phyloP scores from a whole-genome alignment of 2,113 vertebrate genomes.

The Acanthisitta chloris region DNA sequence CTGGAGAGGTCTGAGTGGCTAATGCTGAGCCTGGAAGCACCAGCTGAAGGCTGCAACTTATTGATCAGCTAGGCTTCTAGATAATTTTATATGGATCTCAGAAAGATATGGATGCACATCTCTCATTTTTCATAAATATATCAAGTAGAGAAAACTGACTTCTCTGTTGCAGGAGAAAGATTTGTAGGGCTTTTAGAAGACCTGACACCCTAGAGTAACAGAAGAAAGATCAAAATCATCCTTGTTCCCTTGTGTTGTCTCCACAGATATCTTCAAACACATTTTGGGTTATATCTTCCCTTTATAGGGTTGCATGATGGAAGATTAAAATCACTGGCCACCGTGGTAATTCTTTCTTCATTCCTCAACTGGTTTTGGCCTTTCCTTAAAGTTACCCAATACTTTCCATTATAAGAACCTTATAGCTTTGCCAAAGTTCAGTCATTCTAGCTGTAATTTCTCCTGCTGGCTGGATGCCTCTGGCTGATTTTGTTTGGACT shows the following conservation, averaged over 20 bases:
- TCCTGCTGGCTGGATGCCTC: conserved; percentile 29
- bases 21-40: neutral
- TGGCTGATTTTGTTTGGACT: conserved; percentile 39
- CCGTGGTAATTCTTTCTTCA: conserved; percentile 19
- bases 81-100: neutral
- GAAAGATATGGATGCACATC: neutral
- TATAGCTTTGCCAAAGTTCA: conserved; percentile 25
- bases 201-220: neutral
- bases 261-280: neutral
- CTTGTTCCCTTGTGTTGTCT: neutral
- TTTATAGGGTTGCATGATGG: neutral
- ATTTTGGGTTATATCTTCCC: neutral
- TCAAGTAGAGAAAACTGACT: neutral
- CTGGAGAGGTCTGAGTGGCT: neutral
- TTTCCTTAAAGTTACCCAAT: conserved; percentile 42
- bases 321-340: conserved; percentile 18
- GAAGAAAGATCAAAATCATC: neutral
- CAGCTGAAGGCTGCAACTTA: neutral
- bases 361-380: conserved; percentile 21
- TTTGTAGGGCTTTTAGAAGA: neutral
- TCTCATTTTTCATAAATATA: neutral
- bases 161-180: neutral
- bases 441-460: conserved; percentile 41
- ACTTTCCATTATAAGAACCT: conserved; percentile 49
- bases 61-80: neutral